Base-by-base conservation (phyloP, 2,797 vertebrate genomes). In the Tauraco hartlaubi region DNA sequence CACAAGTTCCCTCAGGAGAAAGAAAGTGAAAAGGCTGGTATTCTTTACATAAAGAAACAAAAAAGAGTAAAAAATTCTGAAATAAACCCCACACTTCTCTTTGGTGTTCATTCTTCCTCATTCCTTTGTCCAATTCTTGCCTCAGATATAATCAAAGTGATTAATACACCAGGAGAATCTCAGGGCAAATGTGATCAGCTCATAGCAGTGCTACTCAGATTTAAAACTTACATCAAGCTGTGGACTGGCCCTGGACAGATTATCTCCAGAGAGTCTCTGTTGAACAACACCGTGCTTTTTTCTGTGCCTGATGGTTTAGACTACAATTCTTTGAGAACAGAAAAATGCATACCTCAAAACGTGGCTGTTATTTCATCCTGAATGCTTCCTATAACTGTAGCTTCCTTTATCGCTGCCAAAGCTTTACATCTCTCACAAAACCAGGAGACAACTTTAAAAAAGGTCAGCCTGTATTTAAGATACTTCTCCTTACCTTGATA, bases 401-500 rank as follows among this genome's bases (percentile, higher is more conserved):
- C 41, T 55, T 87, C 71, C 86, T 91, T 82, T 84, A 80, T 85
- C 64, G 67, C 44, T 77, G 77, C 44, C 75, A 94, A 61, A 81
- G 25, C 69, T 95, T 73, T 75, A 94, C 58, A 87, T 51, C 23
- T 86, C 67, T 73, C 90, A 86, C 31, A 85, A 80, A 89, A 77
- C 14, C 48, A 82, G 51, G 55, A 90, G 61, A 71, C 5, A 68
- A 52, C 33, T 64, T 88, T 29, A 18, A 41, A 92, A 68, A 87
- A 41, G 21, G 17, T 59, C 62, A 94, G 83, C 58, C 92, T 94
- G 64, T 82, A 58, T 91, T 86, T 17, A 48, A 63, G 61, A 74
- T 93, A 85, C 58, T 67, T 64, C 33, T 81, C 85, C 96, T 98
- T 98, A 98, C 97, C 97, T 97, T 96, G 33, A 94, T 68, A 75